Base-by-base conservation (phyloP, 2,888 invertebrate genomes). In the Apoderus coryli region DNA sequence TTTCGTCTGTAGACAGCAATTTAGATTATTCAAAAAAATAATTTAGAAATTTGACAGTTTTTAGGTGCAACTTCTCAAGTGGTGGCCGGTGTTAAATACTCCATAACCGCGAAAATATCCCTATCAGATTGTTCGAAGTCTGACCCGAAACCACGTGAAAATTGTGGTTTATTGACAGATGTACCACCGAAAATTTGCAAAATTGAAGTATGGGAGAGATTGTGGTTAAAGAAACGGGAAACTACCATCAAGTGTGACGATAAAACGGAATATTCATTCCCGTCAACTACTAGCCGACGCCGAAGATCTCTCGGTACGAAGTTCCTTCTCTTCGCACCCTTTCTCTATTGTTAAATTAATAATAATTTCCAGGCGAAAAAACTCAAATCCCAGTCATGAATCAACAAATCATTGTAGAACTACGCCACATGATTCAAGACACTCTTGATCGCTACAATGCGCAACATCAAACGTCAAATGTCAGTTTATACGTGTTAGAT, bases 151-250 rank as follows among this genome's bases (percentile, higher is more conserved):
- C 14, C 15, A 9, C 13, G 35, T 16, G 31, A 40, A 27, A 31
- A 36, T 5, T 46, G 46, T 32, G 36, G 30, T 4, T 26, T 41
- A 11, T 22, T 37, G 4, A 28, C 29, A 19, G 35, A 27, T 12
- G 40, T 52, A 2, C 44, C 48, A 11, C 45, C 48, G 4, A 44
- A 49, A 14, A 32, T 39, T 2, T 74, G 73, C 44, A 41, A 57
- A 14, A 47, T 72, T 14, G 42, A 53, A 25, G 57, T 72, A 22
- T 73, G 70, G 72, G 65, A 70, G 24, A 59, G 63, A 42, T 62
- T 67, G 2, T 75, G 73, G 73, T 39, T 68, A 14, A 31, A 39
- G 2, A 37, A 33, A 16, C 37, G 34, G 3, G 3, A 34, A 15
- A 37, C 29, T 16, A 37, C 35, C n/a, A 22, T 41, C n/a, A 40